Evolutionary conservation across 2,797 vertebrate genomes (phyloP).

Genomic region (Arvicola amphibius): DNA sequence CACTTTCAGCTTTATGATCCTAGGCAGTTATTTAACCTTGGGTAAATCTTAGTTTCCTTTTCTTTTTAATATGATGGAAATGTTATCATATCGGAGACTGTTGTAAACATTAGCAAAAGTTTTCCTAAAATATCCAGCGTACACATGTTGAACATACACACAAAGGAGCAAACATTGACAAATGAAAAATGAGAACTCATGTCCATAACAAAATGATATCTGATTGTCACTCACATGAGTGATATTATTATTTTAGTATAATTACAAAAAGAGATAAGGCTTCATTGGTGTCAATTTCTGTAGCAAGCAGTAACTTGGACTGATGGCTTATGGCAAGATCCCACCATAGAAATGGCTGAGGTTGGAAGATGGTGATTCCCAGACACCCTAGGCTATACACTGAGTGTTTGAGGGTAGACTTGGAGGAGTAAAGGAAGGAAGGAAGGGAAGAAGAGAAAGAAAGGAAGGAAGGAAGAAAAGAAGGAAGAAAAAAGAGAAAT

Average conservation of each 20-base stretch:
- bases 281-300: background rate
- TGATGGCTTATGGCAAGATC: background rate
- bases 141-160: background rate
- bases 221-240: background rate
- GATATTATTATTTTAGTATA: background rate
- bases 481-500: rapidly evolving
- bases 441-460: background rate
- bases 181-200: background rate
- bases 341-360: background rate
- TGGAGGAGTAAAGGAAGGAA: background rate
- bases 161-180: background rate
- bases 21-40: background rate
- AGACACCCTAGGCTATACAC: background rate
- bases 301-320: background rate
- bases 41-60: background rate
- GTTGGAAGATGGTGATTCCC: too few relatives aligned
- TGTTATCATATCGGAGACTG: background rate
- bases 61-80: background rate
- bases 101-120: background rate
- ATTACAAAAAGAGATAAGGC: background rate
- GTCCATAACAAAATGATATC: background rate
- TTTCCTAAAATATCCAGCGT: background rate
- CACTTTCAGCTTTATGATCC: background rate
- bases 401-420: background rate
- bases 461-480: too few relatives aligned